Base-by-base conservation (phyloP, 92 coral and sea anemone genomes). In the Epizoanthus fatuus region DNA sequence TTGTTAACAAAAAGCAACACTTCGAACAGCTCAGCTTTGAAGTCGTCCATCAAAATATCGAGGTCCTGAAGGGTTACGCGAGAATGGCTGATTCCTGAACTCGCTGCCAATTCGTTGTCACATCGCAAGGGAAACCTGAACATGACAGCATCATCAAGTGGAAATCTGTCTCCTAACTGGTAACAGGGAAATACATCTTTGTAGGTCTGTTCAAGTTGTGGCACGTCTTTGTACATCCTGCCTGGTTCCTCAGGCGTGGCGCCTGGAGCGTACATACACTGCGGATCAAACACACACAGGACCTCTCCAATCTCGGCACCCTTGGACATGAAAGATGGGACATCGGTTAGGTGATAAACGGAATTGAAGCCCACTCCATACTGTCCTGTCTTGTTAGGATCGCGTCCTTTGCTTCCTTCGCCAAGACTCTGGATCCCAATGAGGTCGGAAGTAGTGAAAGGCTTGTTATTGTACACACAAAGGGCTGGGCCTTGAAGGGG, bases 381-480 rank as follows among this genome's bases (percentile, higher is more conserved):
- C 85, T 96, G 98, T 8, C 98, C 98, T 39, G 98, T 96, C 79
- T 92, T 96, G 90, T 94, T 94, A 10, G 98, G 98, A 66, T 95
- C 97, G 51, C 87, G 93, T 25, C 93, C 92, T 75, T 96, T 96
- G 60, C 86, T 94, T 12, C 98, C 98, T 29, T 94, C 94, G 1
- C 98, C 98, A 56, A 96, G 98, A 25, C 86, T 94, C 71, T 94
- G 98, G 49, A 96, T 96, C 29, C 98, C 98, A 2, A 5, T 47
- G 17, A 95, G 88, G 68, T 95, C 98, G 25, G 85, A 86, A 15
- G 64, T 75, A 1, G 90, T 91, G 60, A 95, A 95, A 14, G 94
- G 95, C 38, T 84, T 90, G 93, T 95, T 89, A 78, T 93, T 95
- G 85, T 86, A 95, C 37, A 95, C 96, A 39, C 96, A 93, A 49